Percentiles rank a stretch among this genome's conserved stretches.
Evolutionary conservation across 2,113 vertebrate genomes (phyloP).

Genomic region (Psettodes erumei): DNA sequence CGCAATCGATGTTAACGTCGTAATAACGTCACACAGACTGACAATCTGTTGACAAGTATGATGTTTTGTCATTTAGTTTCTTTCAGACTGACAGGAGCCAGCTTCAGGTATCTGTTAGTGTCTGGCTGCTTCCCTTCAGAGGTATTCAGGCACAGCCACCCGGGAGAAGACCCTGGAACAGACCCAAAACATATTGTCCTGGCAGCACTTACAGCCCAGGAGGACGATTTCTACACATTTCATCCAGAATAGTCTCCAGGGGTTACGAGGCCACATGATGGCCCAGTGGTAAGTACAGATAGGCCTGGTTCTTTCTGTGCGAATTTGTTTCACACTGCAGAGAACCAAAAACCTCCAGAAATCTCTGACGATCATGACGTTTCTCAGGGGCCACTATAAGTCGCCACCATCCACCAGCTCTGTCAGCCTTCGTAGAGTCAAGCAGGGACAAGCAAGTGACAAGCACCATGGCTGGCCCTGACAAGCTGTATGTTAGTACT

Average conservation of each 20-base stretch:
- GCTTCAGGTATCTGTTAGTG: constrained; percentile 26
- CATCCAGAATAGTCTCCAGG: constrained; percentile 7
- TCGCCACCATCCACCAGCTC: not conserved
- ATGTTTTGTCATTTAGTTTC: constrained; percentile 7
- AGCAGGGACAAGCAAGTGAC: not conserved
- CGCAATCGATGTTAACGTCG: not conserved
- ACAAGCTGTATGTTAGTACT: too few species aligned
- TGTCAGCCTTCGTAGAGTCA: not conserved
- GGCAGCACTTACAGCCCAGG: constrained; percentile 5
- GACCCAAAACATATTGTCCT: constrained; percentile 27
- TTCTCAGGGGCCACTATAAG: not conserved
- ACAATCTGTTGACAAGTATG: constrained; percentile 1
- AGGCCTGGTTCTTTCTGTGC: not conserved
- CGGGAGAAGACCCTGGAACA: constrained; percentile 38
- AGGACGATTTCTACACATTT: constrained; percentile 6
- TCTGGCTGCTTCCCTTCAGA: not conserved
- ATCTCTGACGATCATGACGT: not conserved
- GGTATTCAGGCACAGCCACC: constrained; percentile 28
- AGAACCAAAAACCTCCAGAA: not conserved
- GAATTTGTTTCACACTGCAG: not conserved
- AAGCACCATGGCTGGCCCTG: not conserved
- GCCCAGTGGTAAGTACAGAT: not conserved
- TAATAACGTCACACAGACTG: not conserved
- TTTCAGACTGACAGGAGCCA: constrained; percentile 1
- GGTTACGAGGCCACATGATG: not conserved